Evolutionary conservation across 2,888 invertebrate species (phyloP), one percentile per base, ranked within the genome.

Genomic region (Alviniconcha strummeri): DNA sequence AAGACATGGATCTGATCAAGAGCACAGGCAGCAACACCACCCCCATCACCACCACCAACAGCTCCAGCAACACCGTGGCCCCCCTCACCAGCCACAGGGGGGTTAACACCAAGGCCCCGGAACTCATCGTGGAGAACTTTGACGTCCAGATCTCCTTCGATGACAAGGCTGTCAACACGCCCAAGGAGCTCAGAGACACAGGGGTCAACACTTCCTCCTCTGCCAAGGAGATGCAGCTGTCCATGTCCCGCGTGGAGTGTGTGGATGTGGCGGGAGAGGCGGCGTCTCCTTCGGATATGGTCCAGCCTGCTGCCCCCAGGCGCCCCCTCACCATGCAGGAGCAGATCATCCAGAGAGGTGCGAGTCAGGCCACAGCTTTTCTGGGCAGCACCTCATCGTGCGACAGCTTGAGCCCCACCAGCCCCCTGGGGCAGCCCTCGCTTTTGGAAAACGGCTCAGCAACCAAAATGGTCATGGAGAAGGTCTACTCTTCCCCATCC

Each of bases 51-150:
- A 88, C 86, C 13, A 85, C 86, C 19, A 89, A 84, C 81, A 84
- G 87, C n/a, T 89, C 88, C 7, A 88, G 87, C 80, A 91, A 91
- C 85, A 92, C 92, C 57, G 86, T 88, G 2, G 87, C 84, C 81
- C 82, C 84, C 71, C 60, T 85, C 11, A 88, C 86, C 17, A 88
- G 85, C 54, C 89, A 85, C 74, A 85, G 87, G 17, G 90, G 88
- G 0, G 88, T 89, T 64, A 90, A 90, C 85, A 92, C 91, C 54
- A 88, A 88, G n/a, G 76, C 87, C 17, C 84, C 84, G 78, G 86
- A 90, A 52, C 77, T 86, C 54, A 80, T 84, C 56, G 86, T 87
- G 15, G 84, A 86, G 17, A 87, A 88, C 74, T 89, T 86, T 87
- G 87, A 86, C 54, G 81, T 88, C 57, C 84, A 87, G 54, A 85